Base-by-base conservation (phyloP, 2,113 vertebrate genomes). In the Promerops cafer region DNA sequence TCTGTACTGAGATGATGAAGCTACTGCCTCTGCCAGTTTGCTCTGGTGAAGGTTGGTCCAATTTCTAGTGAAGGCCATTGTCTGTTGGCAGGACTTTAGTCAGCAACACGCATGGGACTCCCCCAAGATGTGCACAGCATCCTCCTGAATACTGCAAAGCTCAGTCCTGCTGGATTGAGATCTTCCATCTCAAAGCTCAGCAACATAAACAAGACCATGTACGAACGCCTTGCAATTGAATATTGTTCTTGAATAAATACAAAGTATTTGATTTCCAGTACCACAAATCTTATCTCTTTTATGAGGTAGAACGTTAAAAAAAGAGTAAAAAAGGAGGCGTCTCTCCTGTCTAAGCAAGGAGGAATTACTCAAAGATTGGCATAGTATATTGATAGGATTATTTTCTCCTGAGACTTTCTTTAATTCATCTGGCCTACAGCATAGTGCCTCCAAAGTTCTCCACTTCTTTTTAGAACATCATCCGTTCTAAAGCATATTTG, bases 251-350 rank as follows among this genome's bases (percentile, higher is more conserved):
- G 27, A 88, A 71, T 52, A 50, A 70, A 75, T 12, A 59, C 20
- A 14, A 17, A 11, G 26, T 6, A 30, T 40, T 69, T 52, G 7
- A 56, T 86, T 88, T 92, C 59, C 22, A 69, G 24, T 20, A 80
- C 35, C 16, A 44, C 33, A 71, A 79, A 64, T 5, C 5, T 64
- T 35, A 2, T 27, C 4, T 33, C 6, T 61, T 77, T 37, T 33
- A 37, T 20, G 19, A 63, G 18, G 26, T 12, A 56, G 31, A 56
- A 69, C 0, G 0, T 31, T 21, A 1, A 17, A 54, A 69, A 26
- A 53, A 8, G 14, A 27, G 18, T 40, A 3, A 24, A 59, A 59
- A 68, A 54, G 9, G 11, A 81, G 4, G 6, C 18, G 54, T 42
- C 49, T 60, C 12, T 68, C 9, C 28, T 54, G 24, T 45, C 47